Percentiles rank a stretch among this genome's conserved stretches.
These are phyloP conservation scores for Megalops cyprinoides DNA, from an alignment of 2,797 vertebrate genomes.

Conservation along the genomic window DNA sequence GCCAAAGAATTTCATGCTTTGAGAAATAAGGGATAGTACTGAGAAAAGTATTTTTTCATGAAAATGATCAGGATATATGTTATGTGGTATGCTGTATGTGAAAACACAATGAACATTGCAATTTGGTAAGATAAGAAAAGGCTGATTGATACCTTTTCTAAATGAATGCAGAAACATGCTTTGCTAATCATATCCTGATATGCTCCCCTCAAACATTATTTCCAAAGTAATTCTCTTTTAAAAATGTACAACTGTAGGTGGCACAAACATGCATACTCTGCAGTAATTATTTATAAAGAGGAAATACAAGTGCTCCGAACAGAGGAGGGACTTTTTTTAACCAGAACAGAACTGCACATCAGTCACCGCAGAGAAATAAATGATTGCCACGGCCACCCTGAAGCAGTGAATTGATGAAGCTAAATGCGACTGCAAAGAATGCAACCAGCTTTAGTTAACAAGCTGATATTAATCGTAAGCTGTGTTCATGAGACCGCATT, in stretches of 20 bases:
- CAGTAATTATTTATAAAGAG: background rate
- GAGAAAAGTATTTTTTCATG: no score
- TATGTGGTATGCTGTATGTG: no score
- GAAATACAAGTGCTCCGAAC: background rate
- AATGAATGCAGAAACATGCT: no score
- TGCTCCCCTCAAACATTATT: no score
- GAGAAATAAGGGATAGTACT: no score
- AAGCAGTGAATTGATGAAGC: background rate
- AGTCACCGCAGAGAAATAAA: background rate
- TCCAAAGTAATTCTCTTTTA: no score
- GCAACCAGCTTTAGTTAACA: constrained; percentile 47
- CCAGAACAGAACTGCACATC: background rate
- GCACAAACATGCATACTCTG: background rate
- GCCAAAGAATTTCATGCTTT: background rate
- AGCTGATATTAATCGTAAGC: constrained; percentile 52
- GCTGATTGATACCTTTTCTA: no score
- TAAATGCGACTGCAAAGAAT: constrained; percentile 49
- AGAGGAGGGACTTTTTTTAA: background rate
- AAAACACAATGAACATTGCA: no score
- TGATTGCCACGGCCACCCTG: background rate
- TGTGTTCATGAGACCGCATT: constrained; percentile 36
- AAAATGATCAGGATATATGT: no score
- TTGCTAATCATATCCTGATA: no score
- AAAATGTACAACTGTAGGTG: no score
- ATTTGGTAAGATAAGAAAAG: no score